These are phyloP conservation scores for Serilophus lunatus DNA, from an alignment of 2,113 vertebrate species.

Conservation along the genomic window DNA sequence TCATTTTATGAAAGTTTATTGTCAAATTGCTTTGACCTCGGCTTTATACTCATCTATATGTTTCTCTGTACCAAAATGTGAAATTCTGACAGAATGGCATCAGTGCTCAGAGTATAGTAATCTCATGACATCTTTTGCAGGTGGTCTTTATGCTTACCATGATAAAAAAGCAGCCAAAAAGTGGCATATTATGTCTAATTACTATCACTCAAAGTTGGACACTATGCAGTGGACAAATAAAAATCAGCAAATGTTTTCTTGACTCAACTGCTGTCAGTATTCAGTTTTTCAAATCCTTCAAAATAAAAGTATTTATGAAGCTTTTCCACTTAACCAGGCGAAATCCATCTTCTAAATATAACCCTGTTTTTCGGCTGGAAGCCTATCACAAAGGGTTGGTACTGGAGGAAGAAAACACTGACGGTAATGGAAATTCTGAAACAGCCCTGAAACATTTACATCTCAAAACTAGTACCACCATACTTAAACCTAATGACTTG, in stretches of 20 bases:
- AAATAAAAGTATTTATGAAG: neutral
- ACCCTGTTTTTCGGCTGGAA: neutral
- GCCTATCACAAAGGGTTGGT: neutral
- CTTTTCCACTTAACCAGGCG: neutral
- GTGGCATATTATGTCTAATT: conserved; percentile 8
- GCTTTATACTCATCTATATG: conserved; percentile 59
- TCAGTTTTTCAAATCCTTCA: neutral
- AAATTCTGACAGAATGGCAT: conserved; percentile 9
- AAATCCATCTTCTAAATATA: neutral
- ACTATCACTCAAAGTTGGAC: conserved; percentile 1
- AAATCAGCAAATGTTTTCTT: neutral
- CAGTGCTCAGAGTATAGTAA: conserved; percentile 18
- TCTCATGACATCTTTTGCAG: neutral
- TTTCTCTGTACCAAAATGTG: conserved; percentile 51
- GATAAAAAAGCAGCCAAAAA: conserved; percentile 31
- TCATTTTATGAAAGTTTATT: conserved; percentile 67
- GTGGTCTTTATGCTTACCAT: neutral
- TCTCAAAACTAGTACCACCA: neutral
- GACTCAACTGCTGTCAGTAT: neutral
- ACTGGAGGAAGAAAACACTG: neutral
- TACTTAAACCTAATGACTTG: neutral
- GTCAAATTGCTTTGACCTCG: conserved; percentile 69
- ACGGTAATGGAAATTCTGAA: neutral
- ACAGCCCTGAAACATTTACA: neutral
- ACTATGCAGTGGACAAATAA: neutral